phyloP scores from a whole-genome alignment of 2,797 vertebrate genomes.

The Phrynocephalus guinanensis region DNA sequence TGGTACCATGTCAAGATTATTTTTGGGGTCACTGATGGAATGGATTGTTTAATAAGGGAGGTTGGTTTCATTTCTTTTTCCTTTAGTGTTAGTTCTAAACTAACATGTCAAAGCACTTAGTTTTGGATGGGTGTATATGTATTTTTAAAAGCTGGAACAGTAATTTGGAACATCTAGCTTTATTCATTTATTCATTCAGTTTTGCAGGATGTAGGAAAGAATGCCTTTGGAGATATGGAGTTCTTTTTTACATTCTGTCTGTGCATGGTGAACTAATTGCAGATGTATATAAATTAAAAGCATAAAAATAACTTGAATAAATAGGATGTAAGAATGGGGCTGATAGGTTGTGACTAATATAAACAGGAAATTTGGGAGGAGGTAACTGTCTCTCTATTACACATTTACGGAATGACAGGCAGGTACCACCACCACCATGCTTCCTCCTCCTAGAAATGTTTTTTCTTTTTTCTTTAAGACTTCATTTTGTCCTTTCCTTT shows the following conservation, averaged over 20 bases:
- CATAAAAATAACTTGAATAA: background rate
- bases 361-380: background rate
- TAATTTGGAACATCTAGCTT: slow-evolving; percentile 41
- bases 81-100: slow-evolving; percentile 18
- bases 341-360: background rate
- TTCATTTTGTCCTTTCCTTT: background rate
- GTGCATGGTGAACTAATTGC: background rate
- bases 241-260: fast-evolving
- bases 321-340: background rate
- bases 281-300: background rate
- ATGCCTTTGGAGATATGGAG: too few species aligned
- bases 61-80: slow-evolving; percentile 15
- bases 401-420: background rate
- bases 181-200: slow-evolving; percentile 34
- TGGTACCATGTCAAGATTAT: background rate
- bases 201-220: too few species aligned
- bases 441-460: background rate
- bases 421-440: too few species aligned
- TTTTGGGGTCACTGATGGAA: background rate
- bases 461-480: slow-evolving; percentile 2
- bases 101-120: slow-evolving; percentile 21
- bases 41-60: background rate
- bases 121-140: background rate
- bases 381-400: background rate
- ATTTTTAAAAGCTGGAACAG: background rate